Base-by-base conservation (phyloP, 2,113 vertebrate species). In the Pelecanus crispus region DNA sequence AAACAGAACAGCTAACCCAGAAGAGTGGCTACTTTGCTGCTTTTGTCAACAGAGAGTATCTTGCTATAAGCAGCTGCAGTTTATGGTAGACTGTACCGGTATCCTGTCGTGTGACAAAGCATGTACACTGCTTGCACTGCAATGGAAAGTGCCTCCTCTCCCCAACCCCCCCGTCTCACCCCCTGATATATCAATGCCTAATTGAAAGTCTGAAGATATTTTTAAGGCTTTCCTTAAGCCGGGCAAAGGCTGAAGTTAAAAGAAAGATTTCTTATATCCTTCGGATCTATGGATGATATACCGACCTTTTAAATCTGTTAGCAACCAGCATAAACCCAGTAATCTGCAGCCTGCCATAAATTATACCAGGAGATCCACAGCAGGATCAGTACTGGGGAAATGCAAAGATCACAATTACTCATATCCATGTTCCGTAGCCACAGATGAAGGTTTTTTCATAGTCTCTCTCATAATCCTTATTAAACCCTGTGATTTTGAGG, bases 401-500 rank as follows among this genome's bases (percentile, higher is more conserved):
- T n/a, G 5, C 34, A 70, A 49, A 74, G 18, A 92, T 78, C 50
- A 10, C 67, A 45, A 11, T 85, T 83, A 34, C 32, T 70, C n/a
- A 3, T 53, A 38, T 59, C 40, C 10, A 10, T 18, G 17, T 79
- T 61, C 13, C 52, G 56, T 58, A 75, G 58, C 40, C 32, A 28
- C 31, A 77, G 47, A 24, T 52, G 26, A 88, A 88, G n/a, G 6
- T 86, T 84, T 68, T 68, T 58, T 86, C 15, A 11, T 74, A 81
- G 84, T 91, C 11, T 7, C 47, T 56, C 50, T 95, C 62, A 26
- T 73, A 95, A 90, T 38, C 56, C 81, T 53, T 42, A 86, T 90
- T 84, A 96, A 97, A 83, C 8, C 32, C 58, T 70, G 38, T 95
- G 73, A 88, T 96, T 98, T 86, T 70, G 73, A 81, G 71, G 34